Base-by-base conservation (phyloP, 1,140 invertebrate species). In the Phymastichus coffea region DNA sequence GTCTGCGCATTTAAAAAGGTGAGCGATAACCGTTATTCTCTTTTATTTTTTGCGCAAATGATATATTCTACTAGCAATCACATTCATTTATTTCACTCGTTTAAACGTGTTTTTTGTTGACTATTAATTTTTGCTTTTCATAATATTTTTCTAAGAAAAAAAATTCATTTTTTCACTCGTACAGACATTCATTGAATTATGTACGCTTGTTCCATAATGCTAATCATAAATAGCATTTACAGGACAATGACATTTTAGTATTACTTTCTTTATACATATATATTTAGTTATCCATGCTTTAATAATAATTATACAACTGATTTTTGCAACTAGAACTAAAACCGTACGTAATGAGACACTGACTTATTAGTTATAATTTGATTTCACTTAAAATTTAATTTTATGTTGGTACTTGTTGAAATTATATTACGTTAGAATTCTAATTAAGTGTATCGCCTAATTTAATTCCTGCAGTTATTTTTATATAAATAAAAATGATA, bases 271-370 rank as follows among this genome's bases (percentile, higher is more conserved):
- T 57, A 57, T 57, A 57, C 55, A 57, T 57, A 57, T 35, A 57
- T 57, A 57, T 57, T 64, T 68, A 66, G 63, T 65, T 66, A 53
- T 66, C 67, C 43, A 64, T 66, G 64, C 43, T 38, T 25, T 46
- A 55, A 46, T 54, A 56, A 66, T 64, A 61, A 63, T 66, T 64
- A 64, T 65, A 68, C 63, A 68, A 61, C 63, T 70, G 68, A 64
- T 62, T 41, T 61, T 49, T 57, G 20, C 68, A 66, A 68, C 54
- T 68, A 67, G 37, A 57, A 37, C 65, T 68, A 65, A 41, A 65
- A 63, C 63, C 65, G 54, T 67, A 69, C 69, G 48, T 51, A 68
- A 68, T 63, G 66, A 68, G 68, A 70, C 66, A 68, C 65, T 58
- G 40, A 41, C 56, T 63, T 54, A 63, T 43, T 38, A 20, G 51